Base-by-base conservation (phyloP, 2,888 invertebrate genomes). In the Netelia fuscicornis region DNA sequence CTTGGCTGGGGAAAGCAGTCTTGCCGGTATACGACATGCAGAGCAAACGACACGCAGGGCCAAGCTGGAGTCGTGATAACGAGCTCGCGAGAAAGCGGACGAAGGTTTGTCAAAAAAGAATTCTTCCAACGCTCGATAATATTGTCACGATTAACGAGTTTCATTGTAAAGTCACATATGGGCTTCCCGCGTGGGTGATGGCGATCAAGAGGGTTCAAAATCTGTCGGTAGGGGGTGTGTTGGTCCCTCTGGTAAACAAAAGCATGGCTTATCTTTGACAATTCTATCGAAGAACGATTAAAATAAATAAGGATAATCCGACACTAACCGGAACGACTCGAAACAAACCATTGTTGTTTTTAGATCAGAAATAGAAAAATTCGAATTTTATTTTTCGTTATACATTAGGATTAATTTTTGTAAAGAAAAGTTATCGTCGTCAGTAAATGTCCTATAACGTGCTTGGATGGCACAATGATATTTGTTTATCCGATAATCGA, bases 41-140 rank as follows among this genome's bases (percentile, higher is more conserved):
- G 20, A 20, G 20, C 20, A 20, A 20, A 20, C 20, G 20, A 20
- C 20, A 88, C 89, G 11, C 92, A 92, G 83, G 86, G 85, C 1
- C 91, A 97, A 93, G 98, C 97, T 1, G 98, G 98, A 0, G 98
- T 98, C 8, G 98, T 98, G 74, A 98, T 98, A 80, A 98, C 98
- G 1, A 98, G 98, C 2, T 98, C 97, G 90, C 95, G 98, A 71
- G 97, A 98, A 92, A 98, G 98, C 13, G 97, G 98, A 91, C 94
- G 98, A 93, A 97, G 98, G 97, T 98, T 93, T 88, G 91, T 91
- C 62, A 20, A 13, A n/a, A 48, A 52, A 37, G 8, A 54, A 54
- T 54, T 54, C 8, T 17, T n/a, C 54, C 8, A 13, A 17, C 2
- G n/a, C 13, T 58, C 20, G 9, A 48, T 13, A 48, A 48, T 48